These are phyloP conservation scores for Tapirus terrestris DNA, from an alignment of 2,113 vertebrate genomes.

Conservation along the genomic window DNA sequence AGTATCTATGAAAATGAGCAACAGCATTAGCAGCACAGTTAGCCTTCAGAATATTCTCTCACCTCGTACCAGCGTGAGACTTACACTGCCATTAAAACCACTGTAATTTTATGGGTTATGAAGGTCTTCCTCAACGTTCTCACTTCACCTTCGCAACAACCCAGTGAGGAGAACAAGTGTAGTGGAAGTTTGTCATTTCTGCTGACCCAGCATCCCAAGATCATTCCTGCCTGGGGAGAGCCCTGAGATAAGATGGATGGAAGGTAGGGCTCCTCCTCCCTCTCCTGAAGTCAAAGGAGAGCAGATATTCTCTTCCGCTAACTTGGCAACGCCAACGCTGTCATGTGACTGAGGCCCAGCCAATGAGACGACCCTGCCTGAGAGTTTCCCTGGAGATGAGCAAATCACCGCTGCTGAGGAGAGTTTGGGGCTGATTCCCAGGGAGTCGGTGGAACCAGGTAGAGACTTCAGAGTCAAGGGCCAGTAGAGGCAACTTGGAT, in stretches of 20 bases:
- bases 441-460: not conserved
- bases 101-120: not conserved
- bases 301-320: not conserved
- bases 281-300: not conserved
- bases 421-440: not conserved
- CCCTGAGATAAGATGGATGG: not conserved
- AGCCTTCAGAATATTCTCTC: not conserved
- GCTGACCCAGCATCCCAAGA: not conserved
- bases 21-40: rapidly evolving
- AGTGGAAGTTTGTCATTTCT: not conserved
- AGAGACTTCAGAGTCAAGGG: not conserved
- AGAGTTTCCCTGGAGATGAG: not conserved
- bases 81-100: not conserved
- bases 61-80: not conserved
- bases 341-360: not conserved
- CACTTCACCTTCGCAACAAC: not conserved
- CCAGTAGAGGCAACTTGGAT: too few species aligned
- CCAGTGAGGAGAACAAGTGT: too few species aligned
- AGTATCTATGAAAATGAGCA: not conserved
- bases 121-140: not conserved
- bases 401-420: not conserved
- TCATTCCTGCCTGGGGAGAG: not conserved
- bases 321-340: not conserved
- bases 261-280: not conserved
- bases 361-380: not conserved